phyloP scores from a whole-genome alignment of 2,888 invertebrate species.

The Andrena praecox region DNA sequence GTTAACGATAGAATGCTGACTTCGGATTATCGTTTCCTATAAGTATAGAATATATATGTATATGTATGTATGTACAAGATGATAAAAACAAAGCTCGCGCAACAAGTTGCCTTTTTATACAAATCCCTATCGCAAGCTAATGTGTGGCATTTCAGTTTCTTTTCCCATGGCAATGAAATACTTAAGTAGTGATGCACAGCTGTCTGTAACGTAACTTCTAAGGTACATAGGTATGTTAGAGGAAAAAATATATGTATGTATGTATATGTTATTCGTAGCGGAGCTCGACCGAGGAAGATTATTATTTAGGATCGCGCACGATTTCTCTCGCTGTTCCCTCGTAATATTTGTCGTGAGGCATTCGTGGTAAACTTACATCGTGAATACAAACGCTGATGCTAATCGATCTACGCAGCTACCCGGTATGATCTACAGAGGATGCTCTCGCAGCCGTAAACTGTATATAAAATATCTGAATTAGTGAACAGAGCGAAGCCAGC shows the following conservation, averaged over 20 bases:
- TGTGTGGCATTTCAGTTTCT: background rate
- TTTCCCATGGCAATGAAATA: constrained; percentile 9
- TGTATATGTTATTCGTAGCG: constrained; percentile 16
- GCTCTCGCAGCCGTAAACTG: constrained; percentile 4
- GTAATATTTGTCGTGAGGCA: constrained; percentile 23
- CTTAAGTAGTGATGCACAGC: constrained; percentile 8
- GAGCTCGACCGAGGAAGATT: constrained; percentile 19
- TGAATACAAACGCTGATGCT: constrained; percentile 15
- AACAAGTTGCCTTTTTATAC: constrained; percentile 23
- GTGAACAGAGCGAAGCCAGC: constrained; percentile 30
- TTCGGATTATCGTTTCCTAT: constrained; percentile 14
- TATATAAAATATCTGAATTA: constrained; percentile 46
- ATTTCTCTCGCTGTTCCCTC: background rate
- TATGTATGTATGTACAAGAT: constrained; percentile 36
- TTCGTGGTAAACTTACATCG: constrained; percentile 20
- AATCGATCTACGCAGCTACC: constrained; percentile 5
- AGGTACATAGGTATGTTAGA: background rate
- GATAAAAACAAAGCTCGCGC: constrained; percentile 40
- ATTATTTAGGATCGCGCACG: constrained; percentile 12
- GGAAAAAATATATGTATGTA: constrained; percentile 10
- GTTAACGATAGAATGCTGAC: constrained; percentile 44
- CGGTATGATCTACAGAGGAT: constrained; percentile 9
- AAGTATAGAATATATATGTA: constrained; percentile 21
- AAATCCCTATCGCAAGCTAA: constrained; percentile 22
- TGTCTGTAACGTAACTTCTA: constrained; percentile 7